A percentile compares a stretch with the other conserved stretches of the same genome.
phyloP scores from a whole-genome alignment of 2,888 invertebrate species.

The Strigamia transsilvanica region DNA sequence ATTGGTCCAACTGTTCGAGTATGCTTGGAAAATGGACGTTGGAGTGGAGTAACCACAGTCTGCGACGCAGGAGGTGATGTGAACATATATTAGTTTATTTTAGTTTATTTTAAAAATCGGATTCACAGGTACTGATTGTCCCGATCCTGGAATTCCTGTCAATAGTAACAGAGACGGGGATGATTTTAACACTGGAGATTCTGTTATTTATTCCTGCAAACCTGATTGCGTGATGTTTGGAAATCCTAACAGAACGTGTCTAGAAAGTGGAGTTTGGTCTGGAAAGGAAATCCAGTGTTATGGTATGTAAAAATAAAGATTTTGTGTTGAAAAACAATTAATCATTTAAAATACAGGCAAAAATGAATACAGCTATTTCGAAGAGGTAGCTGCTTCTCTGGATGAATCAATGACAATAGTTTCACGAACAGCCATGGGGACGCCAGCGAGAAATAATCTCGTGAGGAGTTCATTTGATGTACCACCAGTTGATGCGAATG shows the following conservation, averaged over 20 bases:
- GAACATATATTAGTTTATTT: background rate
- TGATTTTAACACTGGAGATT: constrained; percentile 9
- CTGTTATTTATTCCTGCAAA: constrained; percentile 11
- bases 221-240: background rate
- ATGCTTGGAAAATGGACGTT: constrained; percentile 6
- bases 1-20: background rate
- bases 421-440: background rate
- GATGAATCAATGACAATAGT: background rate
- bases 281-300: constrained; percentile 39
- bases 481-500: background rate
- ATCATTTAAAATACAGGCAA: background rate
- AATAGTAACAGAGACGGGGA: background rate
- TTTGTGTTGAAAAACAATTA: background rate
- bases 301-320: background rate
- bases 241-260: background rate
- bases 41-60: constrained; percentile 35
- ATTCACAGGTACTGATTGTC: constrained; percentile 12
- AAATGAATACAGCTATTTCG: constrained; percentile 12
- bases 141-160: constrained; percentile 21
- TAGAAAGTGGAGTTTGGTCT: background rate
- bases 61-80: constrained; percentile 13
- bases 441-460: background rate
- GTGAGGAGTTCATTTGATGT: background rate
- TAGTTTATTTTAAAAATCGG: background rate
- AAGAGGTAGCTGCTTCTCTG: background rate